Base-by-base conservation (phyloP, 2,113 vertebrate species). In the Condylura cristata region DNA sequence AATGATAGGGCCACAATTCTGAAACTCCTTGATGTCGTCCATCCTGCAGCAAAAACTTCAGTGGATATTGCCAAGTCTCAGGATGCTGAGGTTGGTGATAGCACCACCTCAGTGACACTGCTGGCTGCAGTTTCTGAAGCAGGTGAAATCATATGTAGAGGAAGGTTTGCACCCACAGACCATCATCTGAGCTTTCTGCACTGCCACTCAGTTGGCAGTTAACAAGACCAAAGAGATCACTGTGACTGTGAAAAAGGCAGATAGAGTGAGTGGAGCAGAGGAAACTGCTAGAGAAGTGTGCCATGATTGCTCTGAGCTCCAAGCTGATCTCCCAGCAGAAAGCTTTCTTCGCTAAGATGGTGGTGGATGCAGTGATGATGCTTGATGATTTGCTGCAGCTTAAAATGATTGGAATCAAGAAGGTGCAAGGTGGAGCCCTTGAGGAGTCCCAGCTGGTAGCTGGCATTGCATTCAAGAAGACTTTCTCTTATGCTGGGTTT, bases 351-450 rank as follows among this genome's bases (percentile, higher is more conserved):
- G 99, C 99, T 87, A 98, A 98, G 96, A 99, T 99, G 99, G 99
- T 99, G 39, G 99, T 99, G n/a, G 99, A 99, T 1, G 99, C 99
- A 0, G 99, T 99, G 92, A 98, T 98, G 98, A 98, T 99, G 98
- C 97, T 99, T 24, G 99, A 99, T 0, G 99, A 99, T 10, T 97
- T 99, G 97, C 96, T 99, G 96, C 99, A 99, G 58, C 98, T 99
- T 95, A 99, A 99, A 96, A 99, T 99, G 99, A 99, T 99, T 2
- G 99, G 99, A 39, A 99, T 99, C 91, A 99, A 99, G 98, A 99
- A 99, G 96, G 99, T 99, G 39, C 99, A 99, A 89, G 99, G 99
- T 89, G 99, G 99, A 51, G 99, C 98, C 48, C 97, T 99, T 4
- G 99, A 99, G 98, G 99, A 99, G 34, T 99, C 99, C 0, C 99